Evolutionary conservation across 64 coral and sea anemone genomes (phyloP).

Genomic region (Astreopora myriophthalma): DNA sequence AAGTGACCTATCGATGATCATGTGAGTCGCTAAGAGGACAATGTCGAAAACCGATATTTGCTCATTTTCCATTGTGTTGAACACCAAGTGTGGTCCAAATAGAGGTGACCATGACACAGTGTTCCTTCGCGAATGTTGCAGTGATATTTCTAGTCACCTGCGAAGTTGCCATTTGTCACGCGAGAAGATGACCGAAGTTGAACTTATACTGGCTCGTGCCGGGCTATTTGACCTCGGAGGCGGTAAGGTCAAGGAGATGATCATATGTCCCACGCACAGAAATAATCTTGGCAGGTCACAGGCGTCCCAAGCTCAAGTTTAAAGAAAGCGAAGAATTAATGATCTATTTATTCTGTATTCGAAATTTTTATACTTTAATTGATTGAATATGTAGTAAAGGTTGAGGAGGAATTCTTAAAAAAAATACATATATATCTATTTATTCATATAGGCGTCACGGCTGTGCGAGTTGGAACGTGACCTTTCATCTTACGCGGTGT

Average conservation of each 20-base stretch:
- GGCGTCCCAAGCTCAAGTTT: no score
- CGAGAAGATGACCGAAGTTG: conserved; percentile 2
- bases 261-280: conserved; percentile 44
- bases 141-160: conserved; percentile 8
- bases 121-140: background rate
- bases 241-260: background rate
- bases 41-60: background rate
- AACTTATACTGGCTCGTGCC: conserved; percentile 42
- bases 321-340: no score
- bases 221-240: background rate
- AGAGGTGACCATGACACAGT: background rate
- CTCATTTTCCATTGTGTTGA: background rate
- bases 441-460: no score
- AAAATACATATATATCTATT: no score
- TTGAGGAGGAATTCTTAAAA: no score
- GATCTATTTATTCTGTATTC: no score
- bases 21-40: background rate
- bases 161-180: background rate
- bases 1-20: no score
- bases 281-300: conserved; percentile 54
- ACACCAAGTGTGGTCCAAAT: conserved; percentile 8
- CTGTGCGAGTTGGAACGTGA: no score
- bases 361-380: no score
- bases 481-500: no score
- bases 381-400: no score